These are phyloP conservation scores for Hydrocynus forskahlii DNA, from an alignment of 2,797 vertebrate species.

Conservation along the genomic window DNA sequence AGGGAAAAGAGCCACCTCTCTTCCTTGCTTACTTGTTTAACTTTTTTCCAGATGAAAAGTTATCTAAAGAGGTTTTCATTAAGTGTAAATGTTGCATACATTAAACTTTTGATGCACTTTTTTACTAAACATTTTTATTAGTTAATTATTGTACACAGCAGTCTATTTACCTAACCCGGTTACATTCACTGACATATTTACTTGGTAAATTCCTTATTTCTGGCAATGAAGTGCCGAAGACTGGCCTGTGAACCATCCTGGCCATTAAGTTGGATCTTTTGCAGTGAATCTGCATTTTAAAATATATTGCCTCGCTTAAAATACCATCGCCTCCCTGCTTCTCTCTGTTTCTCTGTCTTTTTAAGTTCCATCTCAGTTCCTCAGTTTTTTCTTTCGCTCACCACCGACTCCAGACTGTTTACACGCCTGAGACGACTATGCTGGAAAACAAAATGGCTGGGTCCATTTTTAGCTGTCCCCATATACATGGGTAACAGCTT, in stretches of 20 bases:
- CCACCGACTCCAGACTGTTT: conserved; percentile 45
- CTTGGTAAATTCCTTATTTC: background rate
- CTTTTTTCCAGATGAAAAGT: background rate
- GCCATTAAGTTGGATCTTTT: too few species aligned
- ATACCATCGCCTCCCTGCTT: background rate
- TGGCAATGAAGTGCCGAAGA: background rate
- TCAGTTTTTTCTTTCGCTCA: background rate
- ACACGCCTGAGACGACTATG: background rate
- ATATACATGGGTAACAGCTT: background rate
- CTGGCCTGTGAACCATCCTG: background rate
- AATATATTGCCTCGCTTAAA: background rate
- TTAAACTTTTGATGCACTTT: background rate
- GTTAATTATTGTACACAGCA: conserved; percentile 49
- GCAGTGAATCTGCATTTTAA: background rate
- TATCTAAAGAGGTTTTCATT: too few species aligned
- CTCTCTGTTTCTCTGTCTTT: background rate
- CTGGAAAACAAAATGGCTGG: conserved; percentile 14
- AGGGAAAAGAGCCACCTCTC: conserved; percentile 46
- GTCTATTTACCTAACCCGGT: background rate
- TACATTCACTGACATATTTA: background rate
- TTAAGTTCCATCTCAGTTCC: background rate
- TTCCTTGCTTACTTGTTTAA: conserved; percentile 52
- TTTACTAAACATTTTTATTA: background rate
- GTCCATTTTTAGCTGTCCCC: background rate
- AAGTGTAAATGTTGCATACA: too few species aligned